Percentiles rank a stretch among this genome's conserved stretches.
phyloP scores from a whole-genome alignment of 2,888 invertebrate species.

The Sphaerophoria taeniata region DNA sequence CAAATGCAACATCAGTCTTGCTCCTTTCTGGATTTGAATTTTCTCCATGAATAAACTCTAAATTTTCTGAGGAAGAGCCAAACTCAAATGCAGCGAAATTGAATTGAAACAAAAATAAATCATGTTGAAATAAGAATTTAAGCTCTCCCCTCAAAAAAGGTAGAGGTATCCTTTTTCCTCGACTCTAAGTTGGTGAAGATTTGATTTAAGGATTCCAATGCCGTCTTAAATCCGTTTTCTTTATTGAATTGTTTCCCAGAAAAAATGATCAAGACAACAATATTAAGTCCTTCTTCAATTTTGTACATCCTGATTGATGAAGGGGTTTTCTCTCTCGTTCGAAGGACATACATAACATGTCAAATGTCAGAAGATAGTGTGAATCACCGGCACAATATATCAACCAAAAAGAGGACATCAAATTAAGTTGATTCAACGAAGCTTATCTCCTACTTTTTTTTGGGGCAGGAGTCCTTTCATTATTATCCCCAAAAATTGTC shows the following conservation, averaged over 20 bases:
- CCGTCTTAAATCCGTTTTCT: slow-evolving; percentile 26
- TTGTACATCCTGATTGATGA: slow-evolving; percentile 67
- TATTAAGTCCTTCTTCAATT: slow-evolving; percentile 31
- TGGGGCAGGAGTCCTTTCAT: background rate
- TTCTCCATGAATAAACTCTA: slow-evolving; percentile 63
- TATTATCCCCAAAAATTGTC: slow-evolving; percentile 42
- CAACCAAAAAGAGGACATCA: slow-evolving; percentile 25
- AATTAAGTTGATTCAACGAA: slow-evolving; percentile 34
- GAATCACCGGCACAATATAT: slow-evolving; percentile 30
- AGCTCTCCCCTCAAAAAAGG: background rate
- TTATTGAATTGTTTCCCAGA: slow-evolving; percentile 36
- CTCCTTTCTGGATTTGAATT: slow-evolving; percentile 53
- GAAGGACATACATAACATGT: slow-evolving; percentile 24
- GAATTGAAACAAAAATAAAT: slow-evolving; percentile 27
- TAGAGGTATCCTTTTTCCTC: background rate
- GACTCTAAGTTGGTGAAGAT: slow-evolving; percentile 33
- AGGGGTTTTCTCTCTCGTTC: slow-evolving; percentile 34
- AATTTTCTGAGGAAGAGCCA: slow-evolving; percentile 24
- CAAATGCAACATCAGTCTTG: slow-evolving; percentile 40
- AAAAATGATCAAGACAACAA: slow-evolving; percentile 31
- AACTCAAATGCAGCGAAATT: background rate
- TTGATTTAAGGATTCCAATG: slow-evolving; percentile 42
- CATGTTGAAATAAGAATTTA: slow-evolving; percentile 27
- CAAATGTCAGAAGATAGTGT: slow-evolving; percentile 42
- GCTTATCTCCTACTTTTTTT: background rate